phyloP scores from a whole-genome alignment of 2,888 invertebrate species.

The Troides helena region DNA sequence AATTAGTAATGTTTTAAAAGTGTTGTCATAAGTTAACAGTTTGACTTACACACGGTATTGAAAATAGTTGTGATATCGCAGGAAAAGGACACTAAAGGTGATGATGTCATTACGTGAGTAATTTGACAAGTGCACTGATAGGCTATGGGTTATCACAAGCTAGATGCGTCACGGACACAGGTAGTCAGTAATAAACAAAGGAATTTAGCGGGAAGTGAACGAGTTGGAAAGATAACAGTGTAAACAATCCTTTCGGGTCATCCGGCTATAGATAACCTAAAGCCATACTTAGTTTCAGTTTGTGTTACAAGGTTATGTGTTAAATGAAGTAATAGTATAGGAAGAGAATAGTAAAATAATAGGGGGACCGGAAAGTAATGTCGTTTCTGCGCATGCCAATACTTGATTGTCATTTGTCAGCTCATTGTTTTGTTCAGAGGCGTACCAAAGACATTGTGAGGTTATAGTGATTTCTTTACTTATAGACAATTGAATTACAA shows the following conservation, averaged over 20 bases:
- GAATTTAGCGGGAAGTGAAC: slow-evolving; percentile 30
- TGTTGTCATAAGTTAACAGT: neutral
- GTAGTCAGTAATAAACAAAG: slow-evolving; percentile 47
- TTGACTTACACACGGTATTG: slow-evolving; percentile 15
- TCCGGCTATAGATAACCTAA: slow-evolving; percentile 25
- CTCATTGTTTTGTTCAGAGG: too few species aligned
- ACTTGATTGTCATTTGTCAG: too few species aligned
- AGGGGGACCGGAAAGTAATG: too few species aligned
- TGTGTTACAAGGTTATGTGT: neutral
- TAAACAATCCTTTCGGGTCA: slow-evolving; percentile 22
- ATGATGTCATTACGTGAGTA: slow-evolving; percentile 58
- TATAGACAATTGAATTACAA: too few species aligned
- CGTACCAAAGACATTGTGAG: too few species aligned
- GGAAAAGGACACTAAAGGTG: slow-evolving; percentile 34
- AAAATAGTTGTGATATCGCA: slow-evolving; percentile 27
- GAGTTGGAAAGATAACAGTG: neutral
- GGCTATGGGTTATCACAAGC: slow-evolving; percentile 50
- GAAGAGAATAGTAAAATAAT: too few species aligned
- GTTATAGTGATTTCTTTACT: too few species aligned
- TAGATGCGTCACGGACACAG: slow-evolving; percentile 52
- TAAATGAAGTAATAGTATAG: too few species aligned
- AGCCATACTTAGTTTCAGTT: neutral
- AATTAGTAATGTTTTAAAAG: slow-evolving; percentile 8
- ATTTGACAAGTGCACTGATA: slow-evolving; percentile 57
- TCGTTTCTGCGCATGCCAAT: too few species aligned